phyloP scores from a whole-genome alignment of 2,888 invertebrate genomes.

The Ctena decussata region DNA sequence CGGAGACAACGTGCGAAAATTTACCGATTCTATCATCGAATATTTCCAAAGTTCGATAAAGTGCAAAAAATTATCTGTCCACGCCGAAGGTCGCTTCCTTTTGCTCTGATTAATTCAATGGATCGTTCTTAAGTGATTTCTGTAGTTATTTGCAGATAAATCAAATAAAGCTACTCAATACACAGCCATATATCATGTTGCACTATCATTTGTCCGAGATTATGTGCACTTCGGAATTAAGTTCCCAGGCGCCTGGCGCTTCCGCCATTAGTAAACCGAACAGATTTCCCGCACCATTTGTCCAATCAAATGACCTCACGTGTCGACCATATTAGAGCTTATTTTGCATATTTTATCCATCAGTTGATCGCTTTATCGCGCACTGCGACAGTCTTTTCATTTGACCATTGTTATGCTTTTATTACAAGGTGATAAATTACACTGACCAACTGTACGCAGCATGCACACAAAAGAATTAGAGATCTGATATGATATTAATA shows the following conservation, averaged over 20 bases:
- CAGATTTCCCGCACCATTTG: not conserved
- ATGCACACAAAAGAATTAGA: not conserved
- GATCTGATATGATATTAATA: not conserved
- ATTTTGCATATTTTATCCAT: slow-evolving; percentile 8
- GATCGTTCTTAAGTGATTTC: slow-evolving; percentile 12
- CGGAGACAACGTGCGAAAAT: not conserved
- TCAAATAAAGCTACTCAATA: not conserved
- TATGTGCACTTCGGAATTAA: slow-evolving; percentile 8
- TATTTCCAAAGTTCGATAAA: not conserved
- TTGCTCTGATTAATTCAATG: not conserved
- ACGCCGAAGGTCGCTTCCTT: not conserved
- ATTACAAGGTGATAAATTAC: slow-evolving; percentile 7
- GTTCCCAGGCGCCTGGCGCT: not conserved
- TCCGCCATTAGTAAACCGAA: not conserved
- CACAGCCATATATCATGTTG: not conserved
- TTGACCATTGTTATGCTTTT: not conserved
- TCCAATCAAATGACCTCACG: slow-evolving; percentile 1
- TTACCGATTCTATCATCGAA: not conserved
- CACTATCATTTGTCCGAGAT: slow-evolving; percentile 4
- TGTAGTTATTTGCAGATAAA: slow-evolving; percentile 12
- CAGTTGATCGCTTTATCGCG: not conserved
- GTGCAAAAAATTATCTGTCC: not conserved
- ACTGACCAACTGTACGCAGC: not conserved
- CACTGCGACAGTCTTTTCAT: not conserved
- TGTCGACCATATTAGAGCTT: not conserved